Base-by-base conservation (phyloP, 2,888 invertebrate genomes). In the Cephus spinipes region DNA sequence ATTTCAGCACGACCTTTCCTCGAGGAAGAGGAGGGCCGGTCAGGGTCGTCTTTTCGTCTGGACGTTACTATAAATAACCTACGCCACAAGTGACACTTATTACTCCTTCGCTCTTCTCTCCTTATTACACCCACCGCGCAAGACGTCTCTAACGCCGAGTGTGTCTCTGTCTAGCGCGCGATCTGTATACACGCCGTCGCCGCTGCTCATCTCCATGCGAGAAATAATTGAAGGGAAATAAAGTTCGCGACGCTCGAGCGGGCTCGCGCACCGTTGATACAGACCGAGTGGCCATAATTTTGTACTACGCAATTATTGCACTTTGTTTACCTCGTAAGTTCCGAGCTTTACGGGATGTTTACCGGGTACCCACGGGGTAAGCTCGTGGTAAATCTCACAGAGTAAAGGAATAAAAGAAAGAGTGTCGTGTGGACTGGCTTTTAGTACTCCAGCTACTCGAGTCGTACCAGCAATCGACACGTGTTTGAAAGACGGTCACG, bases 401-500 rank as follows among this genome's bases (percentile, higher is more conserved):
- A 6, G 23, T 0, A 6, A 40, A 23, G 15, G 23, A 15, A 15
- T 6, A 6, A 23, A 40, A 23, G 23, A 55, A 23, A 23, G 9
- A 55, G 55, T 0, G 23, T 55, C 55, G 55, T 55, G 23, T 55
- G 55, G 23, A 55, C 55, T 23, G 55, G 23, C 23, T 55, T 55
- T 55, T 55, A 55, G 55, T 55, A 55, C 55, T 23, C 23, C 9
- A 9, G 2, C 55, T 55, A 23, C 55, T 55, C 55, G 9, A 23
- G 55, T 55, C 55, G 55, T 55, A 55, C 55, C 55, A 55, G 55
- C 55, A 55, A 55, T 55, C 55, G 55, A 55, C 55, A 55, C 55
- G 55, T 55, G 55, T 55, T 81, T 76, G 79, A 79, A 85, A 83
- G 82, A 82, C 79, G 74, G 81, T 83, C 83, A 85, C 84, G 55